phyloP scores from a whole-genome alignment of 2,888 invertebrate genomes.

The Siphonodentalium dalli region DNA sequence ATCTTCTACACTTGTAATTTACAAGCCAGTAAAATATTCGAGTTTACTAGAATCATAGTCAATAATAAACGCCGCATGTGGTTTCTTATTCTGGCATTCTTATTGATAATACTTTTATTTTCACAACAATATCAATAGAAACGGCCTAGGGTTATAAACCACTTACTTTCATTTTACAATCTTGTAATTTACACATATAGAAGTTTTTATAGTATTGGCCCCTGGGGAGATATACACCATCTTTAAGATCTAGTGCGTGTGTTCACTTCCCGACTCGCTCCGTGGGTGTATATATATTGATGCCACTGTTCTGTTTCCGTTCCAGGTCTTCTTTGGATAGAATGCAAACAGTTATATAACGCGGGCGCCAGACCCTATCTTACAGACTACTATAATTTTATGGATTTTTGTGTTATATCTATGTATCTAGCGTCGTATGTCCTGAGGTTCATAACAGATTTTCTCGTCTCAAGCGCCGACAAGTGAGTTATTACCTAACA shows the following conservation, averaged over 20 bases:
- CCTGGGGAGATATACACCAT: no score
- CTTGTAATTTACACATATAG: no score
- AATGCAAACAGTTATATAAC: conserved; percentile 64
- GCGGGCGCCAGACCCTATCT: conserved; percentile 61
- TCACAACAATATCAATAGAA: no score
- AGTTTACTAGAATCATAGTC: no score
- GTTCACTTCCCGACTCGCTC: neutral
- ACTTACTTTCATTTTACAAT: no score
- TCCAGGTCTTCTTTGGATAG: conserved; percentile 64
- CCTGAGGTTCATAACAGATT: conserved; percentile 62
- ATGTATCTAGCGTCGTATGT: conserved; percentile 65
- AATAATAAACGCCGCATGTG: no score
- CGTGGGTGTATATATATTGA: neutral
- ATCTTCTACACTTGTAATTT: no score
- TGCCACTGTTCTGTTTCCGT: neutral
- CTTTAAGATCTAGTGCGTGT: neutral
- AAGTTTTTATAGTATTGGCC: no score
- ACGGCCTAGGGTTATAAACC: no score
- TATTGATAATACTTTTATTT: no score
- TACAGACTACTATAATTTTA: conserved; percentile 62
- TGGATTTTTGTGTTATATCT: conserved; percentile 63
- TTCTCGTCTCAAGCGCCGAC: conserved; percentile 60
- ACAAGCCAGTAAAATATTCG: no score
- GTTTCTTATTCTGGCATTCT: no score
- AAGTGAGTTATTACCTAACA: conserved; percentile 40